Base-by-base conservation (phyloP, 2,888 invertebrate genomes). In the Leptura quadrifasciata region DNA sequence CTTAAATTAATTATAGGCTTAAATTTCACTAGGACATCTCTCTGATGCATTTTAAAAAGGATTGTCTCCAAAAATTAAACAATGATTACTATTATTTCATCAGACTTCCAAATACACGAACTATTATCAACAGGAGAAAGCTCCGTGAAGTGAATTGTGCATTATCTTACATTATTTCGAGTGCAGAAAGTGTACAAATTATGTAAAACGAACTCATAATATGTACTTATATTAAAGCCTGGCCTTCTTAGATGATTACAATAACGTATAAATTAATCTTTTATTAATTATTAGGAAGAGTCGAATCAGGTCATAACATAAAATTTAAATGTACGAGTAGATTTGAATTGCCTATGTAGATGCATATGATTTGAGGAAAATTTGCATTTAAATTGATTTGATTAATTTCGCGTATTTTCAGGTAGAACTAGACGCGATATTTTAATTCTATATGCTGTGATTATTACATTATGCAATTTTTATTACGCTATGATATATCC, bases 151-250 rank as follows among this genome's bases (percentile, higher is more conserved):
- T 47, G 47, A 47, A 47, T 47, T 47, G 47, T 47, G n/a, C 47
- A 47, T 47, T 47, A 47, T 47, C 15, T 39, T 39, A 39, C 10
- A 39, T 39, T 12, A 39, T 39, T 47, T 47, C 47, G 47, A 47
- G 47, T 47, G 47, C 47, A 47, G 47, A 47, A 47, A 47, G 47
- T 47, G 47, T 47, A 15, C 47, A 47, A 47, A 47, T 47, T 47
- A 47, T 47, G 47, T 47, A 47, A 47, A 47, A 47, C 15, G 47
- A 12, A n/a, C 47, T 15, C n/a, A 47, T 47, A 47, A 47, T 47
- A 15, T 47, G 47, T 47, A 27, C 4, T 5, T 27, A 47, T n/a
- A 47, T 47, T 47, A 47, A n/a, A 47, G 3, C 15, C 47, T n/a
- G 0, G n/a, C n/a, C n/a, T n/a, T n/a, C n/a, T 47, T n/a, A 47